Base-by-base conservation (phyloP, 1,140 invertebrate species). In the Drosophila tristis region DNA sequence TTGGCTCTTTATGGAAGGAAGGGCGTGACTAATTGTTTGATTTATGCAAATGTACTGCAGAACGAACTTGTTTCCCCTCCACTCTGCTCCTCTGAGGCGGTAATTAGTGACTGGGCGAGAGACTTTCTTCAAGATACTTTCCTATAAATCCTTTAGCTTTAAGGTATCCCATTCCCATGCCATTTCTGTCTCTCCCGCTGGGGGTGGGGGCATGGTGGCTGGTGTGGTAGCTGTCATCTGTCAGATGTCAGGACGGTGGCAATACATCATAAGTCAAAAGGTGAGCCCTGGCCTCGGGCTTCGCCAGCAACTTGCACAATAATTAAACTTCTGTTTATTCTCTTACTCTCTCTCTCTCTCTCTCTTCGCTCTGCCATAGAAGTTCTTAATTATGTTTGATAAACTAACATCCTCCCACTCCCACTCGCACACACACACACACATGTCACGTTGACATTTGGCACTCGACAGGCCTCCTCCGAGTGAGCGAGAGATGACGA, bases 291-390 rank as follows among this genome's bases (percentile, higher is more conserved):
- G 78, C 59, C 78, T 79, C 77, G 82, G n/a, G 5, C 56, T 49
- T n/a, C 44, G n/a, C 31, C 35, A 39, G 44, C 62, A 53, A 58
- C 80, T 77, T 60, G 84, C 75, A 67, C 82, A 89, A 89, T 89
- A 89, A 89, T 89, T 89, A 89, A 89, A 89, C 79, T 89, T 89
- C 79, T 89, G 84, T 84, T 84, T 89, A 89, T 89, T 80, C 76
- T 85, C 80, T 63, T 58, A 56, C 31, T 31, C 47, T 35, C 48
- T n/a, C n/a, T n/a, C n/a, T n/a, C 55, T 16, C 23, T n/a, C 42
- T 39, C 48, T 53, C 39, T 8, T 9, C 0, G 31, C 13, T 16
- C 23, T 50, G 45, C n/a, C 42, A 39, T n/a, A 45, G 64, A 70
- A 78, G 64, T 86, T 89, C 82, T 82, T 86, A 86, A 86, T 86